Percentiles rank a stretch among this genome's conserved stretches.
Conservation (phyloP, 2,888 invertebrate species). For the Lasius platythorax region DNA sequence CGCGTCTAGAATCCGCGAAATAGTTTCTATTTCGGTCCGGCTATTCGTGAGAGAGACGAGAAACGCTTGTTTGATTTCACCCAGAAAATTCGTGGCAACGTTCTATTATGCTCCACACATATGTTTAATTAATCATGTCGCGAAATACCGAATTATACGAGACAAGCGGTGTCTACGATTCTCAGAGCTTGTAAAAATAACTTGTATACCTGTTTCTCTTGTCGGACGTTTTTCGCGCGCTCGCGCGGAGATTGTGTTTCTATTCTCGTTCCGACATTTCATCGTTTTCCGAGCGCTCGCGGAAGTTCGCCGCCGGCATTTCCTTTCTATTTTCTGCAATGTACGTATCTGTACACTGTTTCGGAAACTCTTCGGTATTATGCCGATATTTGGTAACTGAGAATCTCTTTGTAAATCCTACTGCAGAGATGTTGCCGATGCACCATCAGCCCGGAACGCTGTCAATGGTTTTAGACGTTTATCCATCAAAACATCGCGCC, state of each 20-base stretch:
- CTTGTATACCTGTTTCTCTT: background rate
- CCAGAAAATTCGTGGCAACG: slow-evolving; percentile 2
- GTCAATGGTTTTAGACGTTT: background rate
- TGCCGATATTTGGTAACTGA: slow-evolving; percentile 42
- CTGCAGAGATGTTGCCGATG: background rate
- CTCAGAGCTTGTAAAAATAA: slow-evolving; percentile 21
- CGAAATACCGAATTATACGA: background rate
- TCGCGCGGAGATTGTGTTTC: slow-evolving; percentile 60
- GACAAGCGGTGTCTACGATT: background rate
- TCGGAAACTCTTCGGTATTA: slow-evolving; percentile 21
- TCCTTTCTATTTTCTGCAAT: slow-evolving; percentile 45
- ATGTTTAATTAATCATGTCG: slow-evolving; percentile 27
- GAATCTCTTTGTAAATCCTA: slow-evolving; percentile 64
- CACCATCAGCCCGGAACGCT: background rate
- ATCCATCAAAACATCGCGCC: background rate
- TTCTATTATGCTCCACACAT: background rate
- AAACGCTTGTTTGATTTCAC: slow-evolving; percentile 21
- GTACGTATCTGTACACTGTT: background rate
- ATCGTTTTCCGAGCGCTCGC: slow-evolving; percentile 20
- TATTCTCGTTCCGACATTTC: slow-evolving; percentile 65
- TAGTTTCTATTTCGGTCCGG: slow-evolving; percentile 10
- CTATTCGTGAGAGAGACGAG: slow-evolving; percentile 19
- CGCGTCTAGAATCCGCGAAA: slow-evolving; percentile 14
- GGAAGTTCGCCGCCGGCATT: slow-evolving; percentile 31
- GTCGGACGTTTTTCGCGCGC: slow-evolving; percentile 6